phyloP scores from a whole-genome alignment of 2,113 vertebrate species.

The Macheiramphus alcinus region DNA sequence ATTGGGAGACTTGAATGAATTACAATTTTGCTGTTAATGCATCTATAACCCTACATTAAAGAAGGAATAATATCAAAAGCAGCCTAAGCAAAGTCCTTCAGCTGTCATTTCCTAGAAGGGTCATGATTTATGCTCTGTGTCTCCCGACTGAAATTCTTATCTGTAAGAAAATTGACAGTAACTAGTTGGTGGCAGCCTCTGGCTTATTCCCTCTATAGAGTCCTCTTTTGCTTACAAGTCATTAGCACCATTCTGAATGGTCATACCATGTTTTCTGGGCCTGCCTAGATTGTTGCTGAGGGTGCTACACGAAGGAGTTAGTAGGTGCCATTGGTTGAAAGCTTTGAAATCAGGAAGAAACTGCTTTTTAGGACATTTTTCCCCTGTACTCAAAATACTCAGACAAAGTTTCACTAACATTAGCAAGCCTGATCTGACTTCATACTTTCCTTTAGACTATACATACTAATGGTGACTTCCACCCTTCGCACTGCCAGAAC shows the following conservation, averaged over 20 bases:
- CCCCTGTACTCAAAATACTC: not conserved
- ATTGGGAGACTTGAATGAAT: not conserved
- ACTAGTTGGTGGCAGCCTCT: not conserved
- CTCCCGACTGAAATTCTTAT: not conserved
- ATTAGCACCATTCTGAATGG: not conserved
- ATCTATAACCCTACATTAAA: not conserved
- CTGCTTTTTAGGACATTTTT: not conserved
- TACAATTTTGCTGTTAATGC: not conserved
- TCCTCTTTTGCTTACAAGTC: not conserved
- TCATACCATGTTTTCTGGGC: not conserved
- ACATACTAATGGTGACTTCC: not conserved
- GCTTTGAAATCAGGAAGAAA: not conserved
- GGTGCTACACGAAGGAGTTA: not conserved
- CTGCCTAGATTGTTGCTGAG: not conserved
- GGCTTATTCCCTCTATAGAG: not conserved
- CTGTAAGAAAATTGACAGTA: not conserved
- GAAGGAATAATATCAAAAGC: not conserved
- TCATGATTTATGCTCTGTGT: not conserved
- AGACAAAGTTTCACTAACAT: not conserved
- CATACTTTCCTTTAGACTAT: not conserved
- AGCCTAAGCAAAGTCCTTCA: not conserved
- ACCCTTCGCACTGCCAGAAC: not conserved
- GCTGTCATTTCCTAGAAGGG: not conserved
- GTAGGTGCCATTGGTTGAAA: not conserved
- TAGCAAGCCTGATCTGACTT: not conserved